phyloP scores from a whole-genome alignment of 1,140 invertebrate species.

The Drosophila santomea region DNA sequence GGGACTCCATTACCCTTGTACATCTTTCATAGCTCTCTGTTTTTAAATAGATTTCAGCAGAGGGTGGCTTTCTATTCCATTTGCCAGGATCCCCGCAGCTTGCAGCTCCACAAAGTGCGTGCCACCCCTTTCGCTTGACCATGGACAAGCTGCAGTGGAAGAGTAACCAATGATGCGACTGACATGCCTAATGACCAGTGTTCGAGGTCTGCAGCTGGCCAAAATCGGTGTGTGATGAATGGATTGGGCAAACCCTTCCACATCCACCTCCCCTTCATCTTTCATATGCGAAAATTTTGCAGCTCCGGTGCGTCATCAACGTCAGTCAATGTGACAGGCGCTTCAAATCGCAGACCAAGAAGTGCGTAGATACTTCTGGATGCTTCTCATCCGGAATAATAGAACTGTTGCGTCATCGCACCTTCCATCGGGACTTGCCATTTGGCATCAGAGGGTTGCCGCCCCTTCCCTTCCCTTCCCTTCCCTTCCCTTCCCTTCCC shows the following conservation, averaged over 20 bases:
- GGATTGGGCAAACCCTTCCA: constrained; percentile 22
- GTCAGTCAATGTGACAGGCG: constrained; percentile 67
- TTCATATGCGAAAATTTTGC: constrained; percentile 32
- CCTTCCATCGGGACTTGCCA: constrained; percentile 39
- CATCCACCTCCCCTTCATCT: background rate
- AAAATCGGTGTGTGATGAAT: constrained; percentile 10
- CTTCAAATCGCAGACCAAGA: constrained; percentile 52
- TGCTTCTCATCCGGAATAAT: constrained; percentile 42
- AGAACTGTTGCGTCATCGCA: constrained; percentile 76
- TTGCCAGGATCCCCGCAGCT: background rate
- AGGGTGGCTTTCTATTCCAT: background rate
- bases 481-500: constrained; percentile 1
- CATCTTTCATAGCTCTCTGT: background rate
- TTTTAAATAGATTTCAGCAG: too few species aligned
- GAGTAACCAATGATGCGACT: constrained; percentile 22
- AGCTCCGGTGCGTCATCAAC: constrained; percentile 63
- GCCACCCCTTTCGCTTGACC: constrained; percentile 31
- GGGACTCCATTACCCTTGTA: too few species aligned
- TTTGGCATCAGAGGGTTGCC: background rate
- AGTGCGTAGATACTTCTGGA: constrained; percentile 58
- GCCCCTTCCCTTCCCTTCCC: constrained; percentile 14
- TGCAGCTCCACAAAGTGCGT: background rate
- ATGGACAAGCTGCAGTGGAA: constrained; percentile 13
- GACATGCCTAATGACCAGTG: constrained; percentile 38
- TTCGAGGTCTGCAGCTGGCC: constrained; percentile 35